Percentiles rank a stretch among this genome's conserved stretches.
Evolutionary conservation across 2,113 vertebrate genomes (phyloP).

Genomic region (Pardalotus punctatus): DNA sequence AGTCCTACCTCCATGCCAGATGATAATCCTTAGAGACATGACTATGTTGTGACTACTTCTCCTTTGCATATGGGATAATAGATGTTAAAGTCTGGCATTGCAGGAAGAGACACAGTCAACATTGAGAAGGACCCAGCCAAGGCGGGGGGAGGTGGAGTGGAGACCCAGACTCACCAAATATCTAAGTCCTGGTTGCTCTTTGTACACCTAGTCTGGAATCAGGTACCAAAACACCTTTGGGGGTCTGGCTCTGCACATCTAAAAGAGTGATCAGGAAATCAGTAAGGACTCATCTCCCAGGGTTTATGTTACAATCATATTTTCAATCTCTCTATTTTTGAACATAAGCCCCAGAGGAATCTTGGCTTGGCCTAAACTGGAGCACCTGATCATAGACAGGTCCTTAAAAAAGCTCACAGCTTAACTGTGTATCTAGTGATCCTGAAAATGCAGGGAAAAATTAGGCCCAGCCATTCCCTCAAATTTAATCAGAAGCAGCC

Average conservation of each 20-base stretch:
- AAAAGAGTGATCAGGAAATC: not conserved
- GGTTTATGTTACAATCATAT: not conserved
- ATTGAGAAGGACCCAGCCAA: not conserved
- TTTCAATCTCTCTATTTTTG: not conserved
- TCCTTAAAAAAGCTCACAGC: not conserved
- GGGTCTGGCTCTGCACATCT: not conserved
- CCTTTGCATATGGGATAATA: not conserved
- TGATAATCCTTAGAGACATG: not conserved
- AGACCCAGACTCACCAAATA: not conserved
- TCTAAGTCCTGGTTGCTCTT: not conserved
- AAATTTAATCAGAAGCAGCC: slow-evolving; percentile 10
- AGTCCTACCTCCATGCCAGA: not conserved
- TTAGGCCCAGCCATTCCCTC: not conserved
- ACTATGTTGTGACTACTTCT: not conserved
- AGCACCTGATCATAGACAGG: not conserved
- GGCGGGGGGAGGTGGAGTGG: not conserved
- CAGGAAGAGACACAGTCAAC: not conserved
- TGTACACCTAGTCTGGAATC: not conserved
- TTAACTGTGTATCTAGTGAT: not conserved
- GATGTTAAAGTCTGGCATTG: not conserved
- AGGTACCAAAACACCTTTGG: not conserved
- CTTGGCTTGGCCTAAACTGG: not conserved
- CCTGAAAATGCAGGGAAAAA: not conserved
- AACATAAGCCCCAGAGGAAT: not conserved
- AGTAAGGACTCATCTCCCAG: not conserved